Evolutionary conservation across 2,113 vertebrate genomes (phyloP).

Genomic region (Hypocryptadius cinnamomeus): DNA sequence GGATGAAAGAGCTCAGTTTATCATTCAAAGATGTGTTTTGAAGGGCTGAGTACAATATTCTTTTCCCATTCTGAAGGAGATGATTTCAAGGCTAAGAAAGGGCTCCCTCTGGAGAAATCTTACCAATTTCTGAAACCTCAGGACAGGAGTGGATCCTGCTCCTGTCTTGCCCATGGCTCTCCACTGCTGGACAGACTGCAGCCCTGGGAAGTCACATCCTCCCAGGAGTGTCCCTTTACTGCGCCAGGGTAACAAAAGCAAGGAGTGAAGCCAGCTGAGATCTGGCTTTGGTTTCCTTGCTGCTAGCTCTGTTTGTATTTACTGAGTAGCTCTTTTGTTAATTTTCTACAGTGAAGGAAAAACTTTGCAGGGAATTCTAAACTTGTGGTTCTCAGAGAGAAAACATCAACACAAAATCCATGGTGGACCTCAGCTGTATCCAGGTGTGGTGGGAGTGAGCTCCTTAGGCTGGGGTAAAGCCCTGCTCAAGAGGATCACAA

Average conservation of each 20-base stretch:
- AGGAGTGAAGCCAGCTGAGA: not conserved
- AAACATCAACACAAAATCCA: not conserved
- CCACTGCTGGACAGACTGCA: not conserved
- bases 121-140: not conserved
- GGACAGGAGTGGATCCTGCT: not conserved
- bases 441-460: not conserved
- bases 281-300: not conserved
- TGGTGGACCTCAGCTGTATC: not conserved
- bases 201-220: not conserved
- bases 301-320: not conserved
- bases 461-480: not conserved
- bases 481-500: not conserved
- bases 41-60: not conserved
- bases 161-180: not conserved
- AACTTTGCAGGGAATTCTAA: not conserved
- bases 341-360: not conserved
- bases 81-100: not conserved
- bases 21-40: not conserved
- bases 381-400: not conserved
- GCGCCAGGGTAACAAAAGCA: not conserved
- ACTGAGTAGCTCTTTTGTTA: not conserved
- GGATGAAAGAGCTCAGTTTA: not conserved
- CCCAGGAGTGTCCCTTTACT: not conserved
- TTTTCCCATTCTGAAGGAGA: not conserved
- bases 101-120: conserved; percentile 24